Base-by-base conservation (phyloP, 2,888 invertebrate genomes). In the Drosophila phalerata region DNA sequence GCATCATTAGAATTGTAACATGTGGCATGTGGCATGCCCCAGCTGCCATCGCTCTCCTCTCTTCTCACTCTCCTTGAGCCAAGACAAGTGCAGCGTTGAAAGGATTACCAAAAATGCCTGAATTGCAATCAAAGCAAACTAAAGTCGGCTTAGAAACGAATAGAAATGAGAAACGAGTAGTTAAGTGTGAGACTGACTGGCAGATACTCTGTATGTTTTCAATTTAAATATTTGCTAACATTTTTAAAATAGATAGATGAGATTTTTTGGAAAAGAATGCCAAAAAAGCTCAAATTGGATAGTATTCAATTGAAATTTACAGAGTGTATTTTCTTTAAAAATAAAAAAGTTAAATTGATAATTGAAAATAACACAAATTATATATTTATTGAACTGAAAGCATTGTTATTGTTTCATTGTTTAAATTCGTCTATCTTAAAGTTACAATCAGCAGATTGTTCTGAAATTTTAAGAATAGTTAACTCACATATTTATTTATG, bases 1-100 rank as follows among this genome's bases (percentile, higher is more conserved):
- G 84, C 85, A 85, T 84, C 84, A 84, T 84, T 84, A 80, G 78
- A 72, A 83, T 73, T 85, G 83, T 78, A 81, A 66, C 87, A 79
- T 78, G 67, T 65, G 66, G 42, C 61, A 15, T 51, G 30, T 45
- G 37, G 58, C 37, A 56, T 19, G 25, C 42, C 28, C 30, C 42
- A 32, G 11, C 17, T 15, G 37, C 37, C 37, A 15, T 0, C 15
- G n/a, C 2, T 15, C n/a, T 5, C n/a, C 11, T 15, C 17, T n/a
- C 38, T 40, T 3, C 28, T 28, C 25, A 1, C 22, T 22, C 19
- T 38, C 37, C 37, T 8, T 30, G 2, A 25, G 19, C 19, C 17
- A 28, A 51, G 30, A 49, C 64, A 65, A 64, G 67, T 65, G 72
- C 79, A 69, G 53, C 63, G 73, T 45, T 73, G 42, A 81, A 81